Evolutionary conservation across 2,113 vertebrate species (phyloP), one percentile per base, ranked within the genome.

Genomic region (Lota lota): DNA sequence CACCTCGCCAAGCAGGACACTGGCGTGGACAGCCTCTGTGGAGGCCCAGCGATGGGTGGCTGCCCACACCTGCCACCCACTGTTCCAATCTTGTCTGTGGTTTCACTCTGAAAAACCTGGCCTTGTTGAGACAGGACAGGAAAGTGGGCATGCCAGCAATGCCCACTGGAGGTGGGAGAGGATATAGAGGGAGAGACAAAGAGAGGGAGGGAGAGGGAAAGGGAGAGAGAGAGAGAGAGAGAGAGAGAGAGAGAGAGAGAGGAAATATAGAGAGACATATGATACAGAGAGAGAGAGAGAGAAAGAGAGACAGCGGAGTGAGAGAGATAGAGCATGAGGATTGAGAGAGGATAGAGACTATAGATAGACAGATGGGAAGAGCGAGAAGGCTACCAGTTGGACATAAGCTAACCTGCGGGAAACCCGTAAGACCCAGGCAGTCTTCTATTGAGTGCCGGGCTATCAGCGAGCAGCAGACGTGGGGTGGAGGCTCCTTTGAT

Each of bases 1-100:
- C n/a, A 14, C 56, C n/a, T 63, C 66, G 64, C 70, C 68, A 76
- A 60, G 59, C 57, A 67, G 69, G 69, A 53, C 76, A 61, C 72
- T 78, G 70, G 73, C 72, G 68, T 47, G 10, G 40, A 47, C 75
- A 81, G 76, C 57, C 70, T 77, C 72, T 70, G 64, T 67, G 63
- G 66, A 64, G 65, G 69, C 64, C 70, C 69, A 64, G 61, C 64
- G 64, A 75, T 21, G n/a, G 54, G 54, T 56, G 20, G 58, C 60
- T 71, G 80, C 80, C 83, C 81, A 47, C 63, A 70, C 73, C 75
- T 64, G 58, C 68, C 36, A 40, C 75, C 68, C 63, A 68, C 84
- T 56, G 79, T 50, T 72, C 74, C 75, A 82, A 80, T 80, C 82
- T 80, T 83, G 75, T 79, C 70, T 66, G 68, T 72, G 73, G 70